Base-by-base conservation (phyloP, 2,888 invertebrate genomes). In the Acrobasis repandana region DNA sequence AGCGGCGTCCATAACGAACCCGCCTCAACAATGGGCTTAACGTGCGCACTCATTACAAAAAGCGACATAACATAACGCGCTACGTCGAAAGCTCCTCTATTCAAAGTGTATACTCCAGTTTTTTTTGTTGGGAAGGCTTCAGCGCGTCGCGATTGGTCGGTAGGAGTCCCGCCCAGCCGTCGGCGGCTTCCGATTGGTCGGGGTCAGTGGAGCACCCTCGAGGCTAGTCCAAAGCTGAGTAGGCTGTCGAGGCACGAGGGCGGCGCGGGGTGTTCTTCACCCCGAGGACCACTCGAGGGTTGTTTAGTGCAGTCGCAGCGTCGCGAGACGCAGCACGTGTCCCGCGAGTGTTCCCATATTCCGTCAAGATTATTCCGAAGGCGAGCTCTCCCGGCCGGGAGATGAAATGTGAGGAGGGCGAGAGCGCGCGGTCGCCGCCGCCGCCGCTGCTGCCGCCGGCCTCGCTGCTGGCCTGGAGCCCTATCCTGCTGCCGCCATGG, bases 381-480 rank as follows among this genome's bases (percentile, higher is more conserved):
- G 76, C 89, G 80, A 88, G 86, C 67, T 90, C 92, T 86, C 92
- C 91, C 90, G 85, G 83, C 60, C 85, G 91, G 91, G 92, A 90
- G 88, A 91, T 92, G 90, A 91, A 90, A 83, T 86, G 90, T 64
- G 92, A 91, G 86, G 88, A 90, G 77, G 90, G 88, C 67, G 88
- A 85, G 70, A 83, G 83, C 67, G 83, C 83, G 78, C 88, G 87
- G 67, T 83, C 88, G 65, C 80, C 85, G 72, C 87, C 85, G 72
- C 87, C 83, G 80, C 90, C 90, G 76, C 85, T 88, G 76, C 83
- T 90, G 76, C 93, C 93, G 65, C 93, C 93, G 61, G 93, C 94
- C n/a, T 95, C 95, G 61, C 92, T 96, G 79, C 85, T 96, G 79
- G 95, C 95, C 16, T 96, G 95, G 96, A 95, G 95, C 75, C 96